Evolutionary conservation across 2,797 vertebrate genomes (phyloP).

Genomic region (Phaenicophaeus curvirostris): DNA sequence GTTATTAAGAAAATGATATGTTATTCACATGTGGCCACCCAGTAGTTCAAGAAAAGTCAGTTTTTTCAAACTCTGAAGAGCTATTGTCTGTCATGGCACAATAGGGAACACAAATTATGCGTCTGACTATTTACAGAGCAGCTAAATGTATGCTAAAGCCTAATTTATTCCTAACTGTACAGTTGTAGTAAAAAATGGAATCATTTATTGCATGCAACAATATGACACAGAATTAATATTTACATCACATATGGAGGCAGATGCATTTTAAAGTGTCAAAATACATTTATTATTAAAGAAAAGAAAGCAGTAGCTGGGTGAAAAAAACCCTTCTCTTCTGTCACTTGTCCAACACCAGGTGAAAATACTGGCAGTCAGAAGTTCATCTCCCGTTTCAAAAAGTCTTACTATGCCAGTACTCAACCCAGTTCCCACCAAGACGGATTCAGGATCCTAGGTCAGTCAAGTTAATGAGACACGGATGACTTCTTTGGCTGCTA

Average conservation of each 20-base stretch:
- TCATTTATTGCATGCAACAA: not conserved
- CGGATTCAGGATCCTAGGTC: not conserved
- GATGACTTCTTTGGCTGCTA: not conserved
- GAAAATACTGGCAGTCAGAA: not conserved
- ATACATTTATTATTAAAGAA: not conserved
- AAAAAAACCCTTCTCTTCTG: not conserved
- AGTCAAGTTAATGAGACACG: not conserved
- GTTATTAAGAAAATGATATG: not conserved
- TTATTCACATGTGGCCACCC: not conserved
- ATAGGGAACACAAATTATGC: not conserved
- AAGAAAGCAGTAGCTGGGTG: not conserved
- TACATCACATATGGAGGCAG: not conserved
- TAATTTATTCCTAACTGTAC: not conserved
- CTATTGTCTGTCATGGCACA: not conserved
- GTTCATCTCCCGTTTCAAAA: not conserved
- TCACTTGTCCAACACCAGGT: not conserved
- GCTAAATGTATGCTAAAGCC: not conserved
- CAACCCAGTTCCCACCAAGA: not conserved
- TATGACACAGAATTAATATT: not conserved
- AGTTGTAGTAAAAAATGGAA: not conserved
- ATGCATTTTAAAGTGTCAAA: not conserved
- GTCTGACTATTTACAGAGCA: not conserved
- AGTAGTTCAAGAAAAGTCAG: not conserved
- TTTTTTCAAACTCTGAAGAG: not conserved
- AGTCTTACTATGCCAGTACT: not conserved